Conservation (phyloP, 2,113 vertebrate genomes). For the Platysternon megacephalum region DNA sequence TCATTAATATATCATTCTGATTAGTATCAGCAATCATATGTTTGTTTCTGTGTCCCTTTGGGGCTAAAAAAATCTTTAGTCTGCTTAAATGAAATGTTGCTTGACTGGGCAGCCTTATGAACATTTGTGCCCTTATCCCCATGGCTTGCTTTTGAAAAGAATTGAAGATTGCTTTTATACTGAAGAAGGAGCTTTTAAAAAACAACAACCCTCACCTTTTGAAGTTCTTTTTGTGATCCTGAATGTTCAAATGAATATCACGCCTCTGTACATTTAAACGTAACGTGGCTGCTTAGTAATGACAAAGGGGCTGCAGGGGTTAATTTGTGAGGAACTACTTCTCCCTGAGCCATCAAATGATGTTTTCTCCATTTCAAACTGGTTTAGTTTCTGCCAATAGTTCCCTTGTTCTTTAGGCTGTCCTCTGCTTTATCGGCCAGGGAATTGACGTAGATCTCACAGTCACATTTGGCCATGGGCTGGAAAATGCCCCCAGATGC, state of each 20-base stretch:
- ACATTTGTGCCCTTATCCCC: background rate
- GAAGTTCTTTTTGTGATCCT: conserved; percentile 2
- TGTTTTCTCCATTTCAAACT: background rate
- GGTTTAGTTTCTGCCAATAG: background rate
- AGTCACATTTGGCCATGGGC: background rate
- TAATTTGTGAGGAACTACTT: background rate
- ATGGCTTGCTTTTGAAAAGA: conserved; percentile 6
- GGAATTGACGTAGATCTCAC: background rate
- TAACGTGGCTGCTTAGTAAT: background rate
- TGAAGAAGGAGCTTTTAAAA: background rate
- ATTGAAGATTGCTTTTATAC: background rate
- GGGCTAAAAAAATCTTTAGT: background rate
- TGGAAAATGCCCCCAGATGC: background rate
- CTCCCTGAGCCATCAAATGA: background rate
- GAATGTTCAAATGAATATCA: background rate
- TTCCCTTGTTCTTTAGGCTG: background rate
- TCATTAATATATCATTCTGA: background rate
- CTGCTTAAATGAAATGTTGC: background rate
- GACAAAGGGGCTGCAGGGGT: background rate
- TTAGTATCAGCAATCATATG: background rate
- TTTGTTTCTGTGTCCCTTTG: background rate
- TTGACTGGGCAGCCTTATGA: background rate
- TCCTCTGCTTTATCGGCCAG: background rate
- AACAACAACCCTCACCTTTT: background rate
- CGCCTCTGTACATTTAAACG: background rate